These are phyloP conservation scores for Drosophila lacertosa DNA, from an alignment of 1,140 invertebrate species.

Conservation along the genomic window DNA sequence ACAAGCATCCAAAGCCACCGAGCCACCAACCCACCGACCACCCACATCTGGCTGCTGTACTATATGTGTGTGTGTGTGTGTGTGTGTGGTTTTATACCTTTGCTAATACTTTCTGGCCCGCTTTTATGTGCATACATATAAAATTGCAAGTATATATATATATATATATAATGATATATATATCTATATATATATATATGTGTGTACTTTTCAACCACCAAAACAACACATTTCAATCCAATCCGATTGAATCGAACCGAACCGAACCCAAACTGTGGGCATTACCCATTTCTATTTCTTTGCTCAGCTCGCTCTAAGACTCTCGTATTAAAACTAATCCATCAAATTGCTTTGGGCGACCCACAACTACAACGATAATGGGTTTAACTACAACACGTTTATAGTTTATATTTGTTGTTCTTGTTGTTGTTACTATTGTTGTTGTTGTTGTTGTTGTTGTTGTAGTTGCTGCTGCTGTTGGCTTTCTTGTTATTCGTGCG, in stretches of 20 bases:
- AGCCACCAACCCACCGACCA: slow-evolving; percentile 22
- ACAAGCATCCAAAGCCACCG: slow-evolving; percentile 11
- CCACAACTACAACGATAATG: slow-evolving; percentile 67
- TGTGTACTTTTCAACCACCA: slow-evolving; percentile 65
- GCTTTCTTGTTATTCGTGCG: slow-evolving; percentile 47
- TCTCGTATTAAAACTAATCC: slow-evolving; percentile 75
- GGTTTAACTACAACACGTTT: slow-evolving; percentile 60
- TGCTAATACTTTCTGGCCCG: slow-evolving; percentile 58
- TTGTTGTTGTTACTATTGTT: slow-evolving; percentile 32
- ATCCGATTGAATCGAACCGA: slow-evolving; percentile 20
- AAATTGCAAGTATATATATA: slow-evolving; percentile 21
- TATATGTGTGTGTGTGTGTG: too few relatives aligned
- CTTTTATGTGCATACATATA: slow-evolving; percentile 31
- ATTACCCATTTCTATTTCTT: slow-evolving; percentile 64
- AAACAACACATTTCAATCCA: slow-evolving; percentile 12
- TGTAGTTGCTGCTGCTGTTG: slow-evolving; percentile 22
- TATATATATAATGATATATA: slow-evolving; percentile 15
- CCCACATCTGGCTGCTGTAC: slow-evolving; percentile 44
- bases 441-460: slow-evolving; percentile 19
- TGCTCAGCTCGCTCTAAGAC: slow-evolving; percentile 21
- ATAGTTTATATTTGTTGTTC: slow-evolving; percentile 34
- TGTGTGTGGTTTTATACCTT: slow-evolving; percentile 69
- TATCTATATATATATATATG: slow-evolving; percentile 16
- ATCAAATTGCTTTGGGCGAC: slow-evolving; percentile 73
- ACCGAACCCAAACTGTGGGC: slow-evolving; percentile 50